These are phyloP conservation scores for Aptenodytes patagonicus DNA, from an alignment of 2,113 vertebrate genomes.

Conservation along the genomic window DNA sequence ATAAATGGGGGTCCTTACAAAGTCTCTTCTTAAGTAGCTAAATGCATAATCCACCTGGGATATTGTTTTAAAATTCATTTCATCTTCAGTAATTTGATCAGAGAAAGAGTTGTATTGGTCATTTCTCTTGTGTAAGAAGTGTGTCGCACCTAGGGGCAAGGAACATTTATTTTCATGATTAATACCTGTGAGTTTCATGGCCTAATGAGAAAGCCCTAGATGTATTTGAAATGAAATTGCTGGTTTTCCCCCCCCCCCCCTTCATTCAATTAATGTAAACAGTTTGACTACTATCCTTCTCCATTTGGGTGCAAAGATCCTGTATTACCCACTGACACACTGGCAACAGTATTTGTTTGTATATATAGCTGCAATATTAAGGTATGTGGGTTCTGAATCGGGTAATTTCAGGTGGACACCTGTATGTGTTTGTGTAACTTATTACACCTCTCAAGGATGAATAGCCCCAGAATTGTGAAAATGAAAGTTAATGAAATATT, in stretches of 20 bases:
- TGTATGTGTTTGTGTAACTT: background rate
- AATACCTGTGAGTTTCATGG: slow-evolving; percentile 69
- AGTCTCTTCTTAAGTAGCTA: slow-evolving; percentile 68
- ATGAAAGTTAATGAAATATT: background rate
- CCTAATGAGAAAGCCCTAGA: slow-evolving; percentile 67
- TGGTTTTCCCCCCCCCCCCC: background rate
- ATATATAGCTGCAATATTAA: background rate
- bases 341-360: background rate
- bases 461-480: background rate
- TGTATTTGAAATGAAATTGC: slow-evolving; percentile 57
- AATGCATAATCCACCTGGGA: slow-evolving; percentile 70
- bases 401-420: background rate
- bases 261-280: slow-evolving; percentile 49
- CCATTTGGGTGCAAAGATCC: background rate
- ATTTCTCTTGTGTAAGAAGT: slow-evolving; percentile 68
- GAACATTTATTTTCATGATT: slow-evolving; percentile 73
- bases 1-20: slow-evolving; percentile 62
- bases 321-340: background rate
- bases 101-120: slow-evolving; percentile 64
- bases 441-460: background rate
- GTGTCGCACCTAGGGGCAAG: slow-evolving; percentile 67
- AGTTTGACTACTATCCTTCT: slow-evolving; percentile 4
- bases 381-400: background rate
- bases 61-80: slow-evolving; percentile 77
- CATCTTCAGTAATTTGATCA: slow-evolving; percentile 75